These are phyloP conservation scores for Teleopsis dalmanni DNA, from an alignment of 1,140 invertebrate genomes.

Conservation along the genomic window DNA sequence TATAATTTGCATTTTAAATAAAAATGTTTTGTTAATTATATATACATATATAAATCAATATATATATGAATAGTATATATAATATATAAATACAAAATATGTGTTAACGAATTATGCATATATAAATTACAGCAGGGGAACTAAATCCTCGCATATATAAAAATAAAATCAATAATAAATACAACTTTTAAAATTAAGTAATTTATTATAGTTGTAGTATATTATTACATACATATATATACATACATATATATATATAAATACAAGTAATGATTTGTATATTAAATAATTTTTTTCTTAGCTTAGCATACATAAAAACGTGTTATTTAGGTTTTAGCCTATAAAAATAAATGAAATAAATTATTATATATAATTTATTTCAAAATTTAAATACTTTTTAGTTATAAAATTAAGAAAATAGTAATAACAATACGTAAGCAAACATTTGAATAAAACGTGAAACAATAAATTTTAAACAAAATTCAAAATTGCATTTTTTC, in stretches of 20 bases:
- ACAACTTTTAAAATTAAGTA: neutral
- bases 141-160: slow-evolving; percentile 34
- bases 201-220: neutral
- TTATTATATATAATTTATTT: too few species aligned
- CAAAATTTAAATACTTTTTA: too few species aligned
- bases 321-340: neutral
- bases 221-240: neutral
- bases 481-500: too few species aligned
- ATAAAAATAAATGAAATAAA: too few species aligned
- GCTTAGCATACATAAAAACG: neutral
- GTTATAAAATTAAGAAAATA: too few species aligned
- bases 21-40: neutral
- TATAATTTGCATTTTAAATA: slow-evolving; percentile 15
- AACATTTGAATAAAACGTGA: too few species aligned
- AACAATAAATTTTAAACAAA: too few species aligned
- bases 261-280: too few species aligned
- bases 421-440: too few species aligned
- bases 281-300: neutral
- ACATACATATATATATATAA: slow-evolving; percentile 6
- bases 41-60: slow-evolving; percentile 4
- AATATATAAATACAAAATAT: slow-evolving; percentile 10
- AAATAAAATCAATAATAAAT: slow-evolving; percentile 11
- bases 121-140: slow-evolving; percentile 24
- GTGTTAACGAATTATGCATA: slow-evolving; percentile 15
- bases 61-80: too few species aligned